phyloP scores from a whole-genome alignment of 2,113 vertebrate genomes.

The Gobiocypris rarus region DNA sequence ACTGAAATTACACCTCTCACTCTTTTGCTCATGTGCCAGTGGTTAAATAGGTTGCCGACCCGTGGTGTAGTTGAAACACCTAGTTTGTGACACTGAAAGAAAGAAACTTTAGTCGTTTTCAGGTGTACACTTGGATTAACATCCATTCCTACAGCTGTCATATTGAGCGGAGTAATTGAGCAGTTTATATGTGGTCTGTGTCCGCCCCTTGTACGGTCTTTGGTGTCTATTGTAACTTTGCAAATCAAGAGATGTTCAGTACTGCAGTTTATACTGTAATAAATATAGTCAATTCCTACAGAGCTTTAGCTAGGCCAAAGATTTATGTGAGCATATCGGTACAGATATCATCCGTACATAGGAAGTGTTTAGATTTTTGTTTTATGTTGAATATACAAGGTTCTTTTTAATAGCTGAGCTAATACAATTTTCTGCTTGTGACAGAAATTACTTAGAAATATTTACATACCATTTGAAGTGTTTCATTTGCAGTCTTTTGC shows the following conservation, averaged over 20 bases:
- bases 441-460: constrained; percentile 45
- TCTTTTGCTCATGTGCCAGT: no score
- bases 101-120: neutral
- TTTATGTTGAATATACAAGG: no score
- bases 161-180: no score
- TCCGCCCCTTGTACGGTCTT: neutral
- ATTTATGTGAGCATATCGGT: constrained; percentile 43
- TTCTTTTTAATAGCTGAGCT: neutral
- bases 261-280: neutral
- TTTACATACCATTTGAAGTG: constrained; percentile 49
- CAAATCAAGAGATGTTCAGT: no score
- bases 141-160: no score
- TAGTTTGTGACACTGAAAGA: neutral
- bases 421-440: neutral
- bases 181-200: no score
- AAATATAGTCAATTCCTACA: neutral
- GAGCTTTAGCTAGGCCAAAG: constrained; percentile 48
- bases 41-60: no score
- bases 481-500: constrained; percentile 47
- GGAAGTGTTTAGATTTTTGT: no score
- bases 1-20: no score
- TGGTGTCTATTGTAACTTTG: neutral
- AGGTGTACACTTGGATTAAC: neutral
- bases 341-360: neutral
- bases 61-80: neutral